A percentile compares a stretch with the other conserved stretches of the same genome.
Evolutionary conservation across 92 coral and sea anemone species (phyloP).

Genomic region (Paragorgia papillata): DNA sequence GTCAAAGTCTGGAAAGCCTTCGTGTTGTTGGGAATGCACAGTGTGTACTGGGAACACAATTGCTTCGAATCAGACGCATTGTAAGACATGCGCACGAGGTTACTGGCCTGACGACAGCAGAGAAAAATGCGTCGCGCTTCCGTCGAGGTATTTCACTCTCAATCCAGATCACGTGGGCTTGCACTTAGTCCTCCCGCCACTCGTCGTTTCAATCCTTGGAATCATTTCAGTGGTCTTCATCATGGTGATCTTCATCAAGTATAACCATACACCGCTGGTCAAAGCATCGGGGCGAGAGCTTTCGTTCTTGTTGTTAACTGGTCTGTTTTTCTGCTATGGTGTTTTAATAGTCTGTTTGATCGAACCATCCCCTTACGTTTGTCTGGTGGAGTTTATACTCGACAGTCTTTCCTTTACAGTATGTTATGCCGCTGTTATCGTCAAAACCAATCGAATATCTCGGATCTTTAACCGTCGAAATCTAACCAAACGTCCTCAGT

Average conservation of each 20-base stretch:
- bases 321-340: conserved; percentile 73
- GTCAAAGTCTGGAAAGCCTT: conserved; percentile 71
- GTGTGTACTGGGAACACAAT: conserved; percentile 75
- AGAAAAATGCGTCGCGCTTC: conserved; percentile 61
- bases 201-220: conserved; percentile 73
- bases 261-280: conserved; percentile 84
- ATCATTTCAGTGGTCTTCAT: conserved; percentile 70
- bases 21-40: conserved; percentile 86
- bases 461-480: conserved; percentile 94
- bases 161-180: conserved; percentile 55
- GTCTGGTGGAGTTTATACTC: conserved; percentile 77
- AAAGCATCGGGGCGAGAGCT: conserved; percentile 96
- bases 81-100: conserved; percentile 79
- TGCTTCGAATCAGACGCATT: conserved; percentile 66
- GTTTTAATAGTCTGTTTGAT: conserved; percentile 68
- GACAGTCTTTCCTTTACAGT: conserved; percentile 85
- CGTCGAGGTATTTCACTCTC: conserved; percentile 66
- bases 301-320: conserved; percentile 75
- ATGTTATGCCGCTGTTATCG: conserved; percentile 90
- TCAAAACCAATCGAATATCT: conserved; percentile 95
- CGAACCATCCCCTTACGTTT: conserved; percentile 68
- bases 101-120: conserved; percentile 67
- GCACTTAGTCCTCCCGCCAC: conserved; percentile 70
- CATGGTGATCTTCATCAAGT: conserved; percentile 65
- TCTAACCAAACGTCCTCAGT: conserved; percentile 80